Evolutionary conservation across 2,797 vertebrate species (phyloP).

Genomic region (Callimico goeldii): DNA sequence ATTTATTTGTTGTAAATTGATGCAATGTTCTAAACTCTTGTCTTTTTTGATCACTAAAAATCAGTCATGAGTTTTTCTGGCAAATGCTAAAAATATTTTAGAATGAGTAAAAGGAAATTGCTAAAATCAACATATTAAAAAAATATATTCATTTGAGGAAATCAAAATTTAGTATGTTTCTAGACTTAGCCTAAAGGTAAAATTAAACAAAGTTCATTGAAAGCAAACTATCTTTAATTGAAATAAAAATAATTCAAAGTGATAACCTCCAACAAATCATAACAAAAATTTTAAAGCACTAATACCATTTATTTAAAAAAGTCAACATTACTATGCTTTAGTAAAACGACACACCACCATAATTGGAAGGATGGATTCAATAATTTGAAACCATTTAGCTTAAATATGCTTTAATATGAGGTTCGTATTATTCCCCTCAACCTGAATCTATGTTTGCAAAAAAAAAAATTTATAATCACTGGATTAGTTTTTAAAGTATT

Average conservation of each 20-base stretch:
- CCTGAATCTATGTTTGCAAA: background rate
- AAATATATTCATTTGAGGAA: background rate
- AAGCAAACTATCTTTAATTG: background rate
- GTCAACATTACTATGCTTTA: background rate
- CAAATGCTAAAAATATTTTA: background rate
- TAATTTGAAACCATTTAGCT: background rate
- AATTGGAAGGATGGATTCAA: background rate
- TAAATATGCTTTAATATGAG: background rate
- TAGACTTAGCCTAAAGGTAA: background rate
- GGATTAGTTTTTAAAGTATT: background rate
- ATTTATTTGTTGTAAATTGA: background rate
- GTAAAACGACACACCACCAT: background rate
- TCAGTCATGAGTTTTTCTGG: background rate
- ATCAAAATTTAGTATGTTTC: background rate
- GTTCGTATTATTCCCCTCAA: background rate
- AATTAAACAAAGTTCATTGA: background rate
- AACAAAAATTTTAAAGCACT: background rate
- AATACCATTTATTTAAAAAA: background rate
- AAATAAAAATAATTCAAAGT: conserved; percentile 27
- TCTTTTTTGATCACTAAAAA: background rate
- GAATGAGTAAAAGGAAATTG: background rate
- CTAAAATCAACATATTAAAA: background rate
- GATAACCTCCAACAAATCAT: conserved; percentile 14
- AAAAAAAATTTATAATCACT: background rate
- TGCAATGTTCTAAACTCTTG: background rate